Conservation (phyloP, 2,888 invertebrate species). For the Melipona beecheii region DNA sequence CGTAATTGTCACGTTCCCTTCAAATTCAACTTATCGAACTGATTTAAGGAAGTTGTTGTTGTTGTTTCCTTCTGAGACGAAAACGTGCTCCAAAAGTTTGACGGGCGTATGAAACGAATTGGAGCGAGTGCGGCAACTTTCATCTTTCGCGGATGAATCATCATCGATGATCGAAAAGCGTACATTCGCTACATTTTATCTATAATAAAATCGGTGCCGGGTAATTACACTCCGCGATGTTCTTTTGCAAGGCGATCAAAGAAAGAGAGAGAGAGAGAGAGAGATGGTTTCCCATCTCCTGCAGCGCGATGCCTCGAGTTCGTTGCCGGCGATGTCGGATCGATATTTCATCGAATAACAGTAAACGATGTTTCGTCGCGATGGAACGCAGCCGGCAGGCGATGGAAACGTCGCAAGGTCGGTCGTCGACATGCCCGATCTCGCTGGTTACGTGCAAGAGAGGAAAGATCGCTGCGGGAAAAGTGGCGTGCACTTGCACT, state of each 20-base stretch:
- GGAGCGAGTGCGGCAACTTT: not conserved
- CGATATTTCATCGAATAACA: constrained; percentile 43
- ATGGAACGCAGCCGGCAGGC: constrained; percentile 38
- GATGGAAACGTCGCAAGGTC: constrained; percentile 75
- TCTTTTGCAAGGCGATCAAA: not conserved
- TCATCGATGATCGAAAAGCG: not conserved
- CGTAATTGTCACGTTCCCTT: too few species aligned
- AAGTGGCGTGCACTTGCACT: constrained; percentile 24
- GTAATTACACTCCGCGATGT: constrained; percentile 7
- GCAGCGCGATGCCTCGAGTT: not conserved
- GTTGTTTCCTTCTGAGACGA: too few species aligned
- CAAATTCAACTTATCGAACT: too few species aligned
- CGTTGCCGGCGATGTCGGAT: constrained; percentile 21
- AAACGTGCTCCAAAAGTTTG: too few species aligned
- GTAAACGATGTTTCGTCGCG: constrained; percentile 38
- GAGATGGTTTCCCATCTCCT: not conserved
- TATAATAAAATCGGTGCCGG: constrained; percentile 22
- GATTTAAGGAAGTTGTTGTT: too few species aligned
- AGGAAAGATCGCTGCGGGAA: constrained; percentile 9
- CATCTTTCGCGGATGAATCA: not conserved
- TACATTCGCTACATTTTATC: not conserved
- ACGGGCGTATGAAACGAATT: not conserved
- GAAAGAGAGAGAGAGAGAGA: too few species aligned
- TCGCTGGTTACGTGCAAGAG: constrained; percentile 15
- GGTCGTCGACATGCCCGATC: constrained; percentile 73